Evolutionary conservation across 2,113 vertebrate species (phyloP), one percentile per base, ranked within the genome.

Genomic region (Acrocephalus arundinaceus): DNA sequence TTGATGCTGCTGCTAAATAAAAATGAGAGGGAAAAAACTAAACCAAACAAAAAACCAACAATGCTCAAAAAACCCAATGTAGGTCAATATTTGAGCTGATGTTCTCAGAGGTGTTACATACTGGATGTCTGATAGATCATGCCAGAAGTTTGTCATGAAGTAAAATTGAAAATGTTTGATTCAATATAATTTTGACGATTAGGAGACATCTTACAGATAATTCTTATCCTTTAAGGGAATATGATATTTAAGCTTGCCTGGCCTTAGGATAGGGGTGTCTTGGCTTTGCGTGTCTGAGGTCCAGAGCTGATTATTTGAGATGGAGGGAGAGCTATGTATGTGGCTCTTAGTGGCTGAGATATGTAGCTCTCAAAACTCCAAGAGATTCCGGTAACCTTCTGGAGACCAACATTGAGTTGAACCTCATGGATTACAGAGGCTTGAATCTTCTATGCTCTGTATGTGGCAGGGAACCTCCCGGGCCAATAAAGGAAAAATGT

Each of bases 1-100:
- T 94, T 95, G 85, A 75, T 92, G 68, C 57, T 85, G 19, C 58
- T 86, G 19, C 78, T 94, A 67, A 93, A 82, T 33, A 20, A 70
- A 92, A 90, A 93, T 75, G 77, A 67, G 84, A 48, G 76, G 58
- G 55, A 61, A 93, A 83, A 37, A 83, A 35, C 5, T 6, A 71
- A 73, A 61, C 23, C 30, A 22, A 57, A 49, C 8, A 30, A 59
- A 59, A 73, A 79, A 7, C 0, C 3, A 52, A 5, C 18, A 55
- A 13, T 19, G 28, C 11, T 23, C 16, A 51, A 25, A 89, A 70
- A 82, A 54, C 5, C 21, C 13, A 71, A 4, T 46, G 65, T 62
- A 93, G 66, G 74, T 93, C 65, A 79, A 10, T 89, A 73, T 73
- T 48, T 89, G 39, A 78, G 52, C 45, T 88, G 57, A n/a, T 74